A percentile compares a stretch with the other conserved stretches of the same genome.
phyloP scores from a whole-genome alignment of 2,797 vertebrate genomes.

The Notamacropus eugenii region DNA sequence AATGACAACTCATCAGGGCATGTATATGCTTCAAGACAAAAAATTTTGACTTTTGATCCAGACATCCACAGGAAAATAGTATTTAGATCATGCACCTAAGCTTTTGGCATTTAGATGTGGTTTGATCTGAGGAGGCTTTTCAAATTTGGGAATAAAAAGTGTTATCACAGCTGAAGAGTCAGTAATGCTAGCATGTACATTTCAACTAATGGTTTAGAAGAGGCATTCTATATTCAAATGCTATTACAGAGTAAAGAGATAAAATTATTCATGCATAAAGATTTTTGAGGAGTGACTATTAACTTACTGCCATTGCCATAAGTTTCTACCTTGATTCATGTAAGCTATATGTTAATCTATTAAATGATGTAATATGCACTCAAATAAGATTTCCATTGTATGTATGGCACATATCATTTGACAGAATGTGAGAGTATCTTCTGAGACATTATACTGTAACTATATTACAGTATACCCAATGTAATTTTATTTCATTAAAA shows the following conservation, averaged over 20 bases:
- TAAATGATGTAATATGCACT: constrained; percentile 10
- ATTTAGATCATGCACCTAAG: constrained; percentile 95
- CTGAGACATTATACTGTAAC: not conserved
- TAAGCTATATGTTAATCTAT: constrained; percentile 36
- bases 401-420: constrained; percentile 27
- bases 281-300: constrained; percentile 46
- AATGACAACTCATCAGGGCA: constrained; percentile 96
- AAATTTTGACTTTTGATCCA: constrained; percentile 93
- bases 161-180: constrained; percentile 96
- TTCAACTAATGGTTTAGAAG: constrained; percentile 91
- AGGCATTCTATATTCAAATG: constrained; percentile 79
- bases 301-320: constrained; percentile 51
- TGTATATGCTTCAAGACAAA: constrained; percentile 97
- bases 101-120: constrained; percentile 96
- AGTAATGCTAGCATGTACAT: constrained; percentile 95
- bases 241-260: constrained; percentile 52
- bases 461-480: not conserved
- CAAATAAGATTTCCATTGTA: constrained; percentile 10
- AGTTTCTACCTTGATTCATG: constrained; percentile 49
- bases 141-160: constrained; percentile 94
- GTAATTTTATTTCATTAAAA: not conserved
- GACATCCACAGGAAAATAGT: constrained; percentile 94
- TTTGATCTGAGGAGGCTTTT: constrained; percentile 93
- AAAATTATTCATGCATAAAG: constrained; percentile 66
- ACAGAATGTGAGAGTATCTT: not conserved